A percentile compares a stretch with the other conserved stretches of the same genome.
phyloP scores from a whole-genome alignment of 2,797 vertebrate genomes.

The Coregonus sp. region DNA sequence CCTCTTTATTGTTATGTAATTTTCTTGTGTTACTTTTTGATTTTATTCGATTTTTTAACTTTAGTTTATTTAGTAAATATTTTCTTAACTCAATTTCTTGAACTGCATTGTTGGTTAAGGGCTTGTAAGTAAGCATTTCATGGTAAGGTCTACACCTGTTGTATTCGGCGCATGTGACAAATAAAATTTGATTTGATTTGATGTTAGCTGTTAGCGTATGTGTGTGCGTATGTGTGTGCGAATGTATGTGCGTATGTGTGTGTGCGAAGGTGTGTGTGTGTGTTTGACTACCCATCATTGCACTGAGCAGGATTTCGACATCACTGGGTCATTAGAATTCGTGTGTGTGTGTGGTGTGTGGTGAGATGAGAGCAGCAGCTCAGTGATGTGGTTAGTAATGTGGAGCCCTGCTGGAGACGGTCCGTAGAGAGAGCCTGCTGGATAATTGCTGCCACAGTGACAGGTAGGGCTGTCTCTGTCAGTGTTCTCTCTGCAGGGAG shows the following conservation, averaged over 20 bases:
- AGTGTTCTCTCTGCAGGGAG: conserved; percentile 66
- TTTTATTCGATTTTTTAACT: too few species aligned
- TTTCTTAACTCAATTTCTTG: too few species aligned
- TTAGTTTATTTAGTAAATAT: too few species aligned
- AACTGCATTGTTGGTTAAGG: too few species aligned
- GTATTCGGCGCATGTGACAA: too few species aligned
- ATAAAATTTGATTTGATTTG: too few species aligned
- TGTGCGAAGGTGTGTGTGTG: conserved; percentile 7
- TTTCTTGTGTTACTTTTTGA: too few species aligned
- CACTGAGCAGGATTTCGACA: conserved; percentile 67
- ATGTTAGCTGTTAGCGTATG: not conserved
- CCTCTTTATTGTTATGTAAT: too few species aligned
- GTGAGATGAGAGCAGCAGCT: conserved; percentile 9
- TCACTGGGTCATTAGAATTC: conserved; percentile 60
- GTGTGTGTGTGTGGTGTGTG: conserved; percentile 22
- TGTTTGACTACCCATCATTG: conserved; percentile 41
- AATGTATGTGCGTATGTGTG: conserved; percentile 3
- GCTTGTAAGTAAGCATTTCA: too few species aligned
- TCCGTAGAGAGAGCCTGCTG: conserved; percentile 71
- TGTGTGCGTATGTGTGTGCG: conserved; percentile 20
- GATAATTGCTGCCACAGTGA: conserved; percentile 79
- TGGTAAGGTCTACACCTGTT: too few species aligned
- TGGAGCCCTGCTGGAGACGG: conserved; percentile 72
- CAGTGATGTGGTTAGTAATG: conserved; percentile 74
- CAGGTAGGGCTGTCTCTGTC: conserved; percentile 76